Percentiles rank a stretch among this genome's conserved stretches.
phyloP scores from a whole-genome alignment of 2,888 invertebrate genomes.

The Callimorpha dominula region DNA sequence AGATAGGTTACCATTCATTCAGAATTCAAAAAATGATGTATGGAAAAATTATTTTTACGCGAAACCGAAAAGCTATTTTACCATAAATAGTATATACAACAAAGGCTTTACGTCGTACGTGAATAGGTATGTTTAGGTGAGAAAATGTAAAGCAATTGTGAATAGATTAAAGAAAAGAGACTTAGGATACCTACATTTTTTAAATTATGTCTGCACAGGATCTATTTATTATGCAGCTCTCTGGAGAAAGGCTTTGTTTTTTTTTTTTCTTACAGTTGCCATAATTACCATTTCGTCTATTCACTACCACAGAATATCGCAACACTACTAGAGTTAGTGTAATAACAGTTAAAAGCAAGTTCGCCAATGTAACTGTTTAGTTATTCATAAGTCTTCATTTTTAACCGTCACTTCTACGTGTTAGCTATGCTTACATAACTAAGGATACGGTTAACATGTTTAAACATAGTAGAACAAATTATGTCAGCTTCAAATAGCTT shows the following conservation, averaged over 20 bases:
- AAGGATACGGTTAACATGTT: constrained; percentile 43
- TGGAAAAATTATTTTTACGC: too few relatives aligned
- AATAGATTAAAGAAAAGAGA: background rate
- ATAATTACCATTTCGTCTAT: constrained; percentile 18
- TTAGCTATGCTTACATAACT: constrained; percentile 52
- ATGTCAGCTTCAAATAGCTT: constrained; percentile 53
- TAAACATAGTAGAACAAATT: constrained; percentile 50
- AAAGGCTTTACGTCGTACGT: too few relatives aligned
- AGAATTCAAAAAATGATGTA: too few relatives aligned
- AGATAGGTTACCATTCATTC: too few relatives aligned
- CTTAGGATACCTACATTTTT: background rate
- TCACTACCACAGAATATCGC: constrained; percentile 13
- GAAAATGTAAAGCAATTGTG: too few relatives aligned
- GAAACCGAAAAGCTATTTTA: too few relatives aligned
- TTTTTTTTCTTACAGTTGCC: background rate
- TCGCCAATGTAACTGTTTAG: constrained; percentile 29
- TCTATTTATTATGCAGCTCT: background rate
- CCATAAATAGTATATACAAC: too few relatives aligned
- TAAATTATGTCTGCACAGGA: background rate
- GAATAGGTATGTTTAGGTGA: too few relatives aligned
- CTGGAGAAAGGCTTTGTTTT: constrained; percentile 11
- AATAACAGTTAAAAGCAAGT: constrained; percentile 24
- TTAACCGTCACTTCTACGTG: constrained; percentile 27
- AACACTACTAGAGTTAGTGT: constrained; percentile 3
- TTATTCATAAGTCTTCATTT: constrained; percentile 23